phyloP scores from a whole-genome alignment of 2,888 invertebrate genomes.

The Xylocampa areola region DNA sequence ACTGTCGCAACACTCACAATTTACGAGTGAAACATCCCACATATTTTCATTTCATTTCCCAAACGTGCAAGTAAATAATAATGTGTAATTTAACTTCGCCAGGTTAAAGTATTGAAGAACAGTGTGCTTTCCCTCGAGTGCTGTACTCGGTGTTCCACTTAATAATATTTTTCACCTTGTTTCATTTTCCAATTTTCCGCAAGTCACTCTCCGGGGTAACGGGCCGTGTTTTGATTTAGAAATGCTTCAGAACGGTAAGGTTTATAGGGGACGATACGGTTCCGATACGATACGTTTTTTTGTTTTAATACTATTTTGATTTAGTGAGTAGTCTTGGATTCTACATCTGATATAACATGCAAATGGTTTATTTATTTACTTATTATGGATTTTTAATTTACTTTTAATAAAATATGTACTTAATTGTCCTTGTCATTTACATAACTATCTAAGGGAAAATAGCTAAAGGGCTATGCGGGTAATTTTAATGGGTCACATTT shows the following conservation, averaged over 20 bases:
- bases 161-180: slow-evolving; percentile 90
- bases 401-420: too few species aligned
- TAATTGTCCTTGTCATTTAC: too few species aligned
- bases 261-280: slow-evolving; percentile 64
- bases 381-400: too few species aligned
- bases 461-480: too few species aligned
- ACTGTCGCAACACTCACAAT: background rate
- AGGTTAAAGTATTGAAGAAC: slow-evolving; percentile 55
- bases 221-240: slow-evolving; percentile 87
- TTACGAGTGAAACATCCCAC: slow-evolving; percentile 9
- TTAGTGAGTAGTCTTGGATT: too few species aligned
- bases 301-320: too few species aligned
- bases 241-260: slow-evolving; percentile 68
- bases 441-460: too few species aligned
- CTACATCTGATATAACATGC: too few species aligned
- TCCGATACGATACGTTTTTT: slow-evolving; percentile 15
- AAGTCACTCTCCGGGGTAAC: slow-evolving; percentile 89
- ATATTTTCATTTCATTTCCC: slow-evolving; percentile 27
- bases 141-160: slow-evolving; percentile 76
- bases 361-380: too few species aligned
- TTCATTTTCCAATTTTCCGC: slow-evolving; percentile 90
- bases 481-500: too few species aligned
- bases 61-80: slow-evolving; percentile 42
- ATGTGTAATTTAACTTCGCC: slow-evolving; percentile 43
- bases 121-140: slow-evolving; percentile 52